Evolutionary conservation across 2,113 vertebrate species (phyloP), one percentile per base, ranked within the genome.

Genomic region (Atractosteus spatula): DNA sequence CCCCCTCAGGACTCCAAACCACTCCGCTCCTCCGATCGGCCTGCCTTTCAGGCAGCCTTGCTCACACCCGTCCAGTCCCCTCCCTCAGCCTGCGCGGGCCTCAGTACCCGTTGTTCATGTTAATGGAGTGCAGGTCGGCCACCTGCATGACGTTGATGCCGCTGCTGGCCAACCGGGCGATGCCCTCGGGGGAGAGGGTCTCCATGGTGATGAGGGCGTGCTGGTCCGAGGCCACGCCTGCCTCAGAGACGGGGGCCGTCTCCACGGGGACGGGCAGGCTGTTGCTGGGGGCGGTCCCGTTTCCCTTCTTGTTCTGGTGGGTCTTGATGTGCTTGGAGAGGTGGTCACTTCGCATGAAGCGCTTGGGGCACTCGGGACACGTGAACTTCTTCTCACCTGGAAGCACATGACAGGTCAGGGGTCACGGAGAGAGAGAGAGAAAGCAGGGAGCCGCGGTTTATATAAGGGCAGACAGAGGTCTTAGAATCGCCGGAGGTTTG

Each of bases 311-410:
- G 89, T 97, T 98, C 76, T 88, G 82, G 86, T 98, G 97, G 71
- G 97, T 99, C 83, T 97, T 97, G 89, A 97, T 90, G 88, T 98
- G 96, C 78, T 98, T 98, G 76, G 96, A 97, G 76, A 98, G 92
- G 71, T 98, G 96, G 80, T 98, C 96, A 47, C 96, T 98, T 57
- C 96, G 92, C 96, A 98, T 98, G 88, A 98, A 98, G 82, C 96
- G 94, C 69, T 98, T 97, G 70, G 96, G 95, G 78, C 97, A 98
- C 76, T 98, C 94, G 0, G 94, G 72, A 65, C 96, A 98, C 3
- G 84, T 81, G 82, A 98, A 99, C 54, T 94, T 95, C 86, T 98
- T 99, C 84, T 98, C 96, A 55, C 97, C 97, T 98, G 77, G 4
- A 59, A 57, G 16, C 0, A 3, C 12, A 14, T 66, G 66, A 43